Base-by-base conservation (phyloP, 2,113 vertebrate genomes). In the Gallinago paraguaiae region DNA sequence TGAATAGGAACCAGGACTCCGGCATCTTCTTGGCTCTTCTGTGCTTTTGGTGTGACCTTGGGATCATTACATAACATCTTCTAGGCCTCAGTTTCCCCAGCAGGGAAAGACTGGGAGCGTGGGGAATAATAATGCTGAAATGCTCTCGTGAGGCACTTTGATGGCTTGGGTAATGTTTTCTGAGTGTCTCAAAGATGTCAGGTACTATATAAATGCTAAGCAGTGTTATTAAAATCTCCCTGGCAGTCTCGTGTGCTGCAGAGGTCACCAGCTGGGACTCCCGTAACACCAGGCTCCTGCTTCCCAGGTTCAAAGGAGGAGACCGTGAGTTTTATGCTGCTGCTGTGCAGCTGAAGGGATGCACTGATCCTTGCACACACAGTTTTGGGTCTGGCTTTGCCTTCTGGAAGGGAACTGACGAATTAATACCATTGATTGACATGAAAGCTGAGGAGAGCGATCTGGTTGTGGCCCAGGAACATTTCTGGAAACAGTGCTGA, bases 81-180 rank as follows among this genome's bases (percentile, higher is more conserved):
- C 69, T 69, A 81, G 91, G 70, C 72, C 90, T 95, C 94, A 93
- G 92, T 94, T 97, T 95, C 90, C 85, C 84, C 41, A 63, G 24
- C 43, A 75, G 33, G 64, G 53, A 37, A 59, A 50, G 48, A 79
- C n/a, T 2, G 4, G 6, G 17, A 18, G 5, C 12, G 7, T 11
- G 9, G 9, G 53, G 7, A 6, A 4, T 71, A 35, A 24, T 63
- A 45, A 46, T 20, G 46, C 33, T 70, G 48, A 68, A 92, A 69
- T 88, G 41, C 8, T 11, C 61, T 70, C 45, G 16, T 7, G 48
- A 48, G 43, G 6, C 17, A 1, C 69, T 88, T 65, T 54, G 68
- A 61, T 76, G 67, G 22, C 65, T 82, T 74, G 6, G 18, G 68
- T 74, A 76, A 67, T 56, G 37, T 91, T 93, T 96, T 30, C 54